Percentiles rank a stretch among this genome's conserved stretches.
These are phyloP conservation scores for Drosophila mayri DNA, from an alignment of 1,140 invertebrate species.

Conservation along the genomic window DNA sequence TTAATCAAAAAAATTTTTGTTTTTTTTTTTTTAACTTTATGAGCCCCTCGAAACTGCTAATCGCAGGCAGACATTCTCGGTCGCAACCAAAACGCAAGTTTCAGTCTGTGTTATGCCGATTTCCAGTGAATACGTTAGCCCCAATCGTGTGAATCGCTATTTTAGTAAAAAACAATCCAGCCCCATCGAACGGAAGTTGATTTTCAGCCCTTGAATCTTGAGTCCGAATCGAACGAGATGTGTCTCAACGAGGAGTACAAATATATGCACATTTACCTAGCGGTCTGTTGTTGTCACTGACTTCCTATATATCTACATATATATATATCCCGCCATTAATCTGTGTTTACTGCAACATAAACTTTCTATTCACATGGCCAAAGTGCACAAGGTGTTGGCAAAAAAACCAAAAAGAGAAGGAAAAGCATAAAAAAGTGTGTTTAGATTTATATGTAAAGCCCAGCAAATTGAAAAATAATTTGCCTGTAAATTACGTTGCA, in stretches of 20 bases:
- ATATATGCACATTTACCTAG: conserved; percentile 77
- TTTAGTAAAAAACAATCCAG: conserved; percentile 2
- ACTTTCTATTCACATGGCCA: conserved; percentile 79
- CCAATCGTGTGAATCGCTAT: conserved; percentile 19
- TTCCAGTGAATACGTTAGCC: conserved; percentile 59
- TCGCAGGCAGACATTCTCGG: conserved; percentile 46
- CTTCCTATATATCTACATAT: conserved; percentile 28
- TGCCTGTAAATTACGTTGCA: conserved; percentile 78
- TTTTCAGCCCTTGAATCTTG: conserved; percentile 15
- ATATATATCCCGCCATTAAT: conserved; percentile 34
- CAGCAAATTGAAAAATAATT: conserved; percentile 82
- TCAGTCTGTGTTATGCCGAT: conserved; percentile 69
- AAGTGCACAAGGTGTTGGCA: conserved; percentile 34
- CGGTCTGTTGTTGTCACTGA: conserved; percentile 54
- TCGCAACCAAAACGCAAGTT: conserved; percentile 33
- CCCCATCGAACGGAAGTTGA: conserved; percentile 17
- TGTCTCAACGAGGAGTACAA: conserved; percentile 82
- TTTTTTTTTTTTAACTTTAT: conserved; percentile 41
- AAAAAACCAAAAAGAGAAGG: conserved; percentile 16
- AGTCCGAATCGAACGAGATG: conserved; percentile 46
- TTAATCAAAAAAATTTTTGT: conserved; percentile 53
- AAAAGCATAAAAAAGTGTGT: conserved; percentile 2
- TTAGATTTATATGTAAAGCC: conserved; percentile 35
- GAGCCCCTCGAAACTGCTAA: conserved; percentile 48
- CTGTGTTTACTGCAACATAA: conserved; percentile 45